A percentile compares a stretch with the other conserved stretches of the same genome.
Conservation (phyloP, 64 coral and sea anemone genomes). For the Astreopora myriophthalma region DNA sequence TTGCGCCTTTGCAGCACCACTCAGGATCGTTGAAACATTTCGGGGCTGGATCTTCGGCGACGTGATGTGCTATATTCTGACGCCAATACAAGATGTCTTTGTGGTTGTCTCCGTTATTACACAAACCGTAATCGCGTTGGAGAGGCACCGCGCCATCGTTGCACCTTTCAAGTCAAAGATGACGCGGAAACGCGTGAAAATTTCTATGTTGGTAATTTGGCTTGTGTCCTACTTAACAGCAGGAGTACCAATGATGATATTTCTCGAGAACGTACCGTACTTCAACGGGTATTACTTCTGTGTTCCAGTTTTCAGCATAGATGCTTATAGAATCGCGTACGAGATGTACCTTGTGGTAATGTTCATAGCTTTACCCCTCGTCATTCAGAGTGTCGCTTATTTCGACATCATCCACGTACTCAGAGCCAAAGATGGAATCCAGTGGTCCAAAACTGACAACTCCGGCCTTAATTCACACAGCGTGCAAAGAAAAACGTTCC, state of each 20-base stretch:
- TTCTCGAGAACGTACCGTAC: conserved; percentile 11
- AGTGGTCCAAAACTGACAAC: not conserved
- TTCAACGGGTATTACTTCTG: not conserved
- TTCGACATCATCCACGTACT: conserved; percentile 69
- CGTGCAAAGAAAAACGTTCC: not conserved
- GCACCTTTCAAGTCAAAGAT: conserved; percentile 82
- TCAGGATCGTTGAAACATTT: conserved; percentile 46
- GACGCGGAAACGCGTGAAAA: conserved; percentile 49
- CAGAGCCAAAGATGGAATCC: conserved; percentile 51
- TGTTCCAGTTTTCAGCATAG: conserved; percentile 5
- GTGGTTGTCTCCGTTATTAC: conserved; percentile 77
- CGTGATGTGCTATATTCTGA: conserved; percentile 48
- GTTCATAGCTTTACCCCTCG: conserved; percentile 51
- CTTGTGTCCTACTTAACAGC: conserved; percentile 57
- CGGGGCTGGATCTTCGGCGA: conserved; percentile 73
- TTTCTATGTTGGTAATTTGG: conserved; percentile 56
- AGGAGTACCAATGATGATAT: conserved; percentile 43
- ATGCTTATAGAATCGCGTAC: conserved; percentile 45
- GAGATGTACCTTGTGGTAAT: conserved; percentile 57
- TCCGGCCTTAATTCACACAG: not conserved
- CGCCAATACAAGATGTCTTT: conserved; percentile 75
- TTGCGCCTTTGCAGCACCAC: conserved; percentile 47
- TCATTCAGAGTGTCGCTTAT: conserved; percentile 68
- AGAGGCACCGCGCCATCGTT: conserved; percentile 82
- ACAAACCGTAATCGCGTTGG: conserved; percentile 80